Evolutionary conservation across 2,888 invertebrate species (phyloP).

Genomic region (Chrysolina haemoptera): DNA sequence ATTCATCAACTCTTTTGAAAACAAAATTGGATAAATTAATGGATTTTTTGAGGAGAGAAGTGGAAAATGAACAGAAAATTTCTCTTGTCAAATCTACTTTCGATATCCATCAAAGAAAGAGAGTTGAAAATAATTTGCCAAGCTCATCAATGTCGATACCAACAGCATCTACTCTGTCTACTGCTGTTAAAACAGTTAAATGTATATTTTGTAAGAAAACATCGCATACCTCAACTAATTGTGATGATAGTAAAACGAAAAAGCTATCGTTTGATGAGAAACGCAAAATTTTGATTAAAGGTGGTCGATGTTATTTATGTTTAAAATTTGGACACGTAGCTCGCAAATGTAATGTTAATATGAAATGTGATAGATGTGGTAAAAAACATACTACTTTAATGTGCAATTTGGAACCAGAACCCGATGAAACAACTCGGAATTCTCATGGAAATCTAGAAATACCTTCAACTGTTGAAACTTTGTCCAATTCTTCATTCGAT

Average conservation of each 20-base stretch:
- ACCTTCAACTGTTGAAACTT: background rate
- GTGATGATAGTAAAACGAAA: slow-evolving; percentile 14
- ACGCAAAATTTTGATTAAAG: slow-evolving; percentile 6
- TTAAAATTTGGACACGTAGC: slow-evolving; percentile 9
- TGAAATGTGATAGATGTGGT: slow-evolving; percentile 3
- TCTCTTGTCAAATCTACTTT: slow-evolving; percentile 6
- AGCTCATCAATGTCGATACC: slow-evolving; percentile 5
- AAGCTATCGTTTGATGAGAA: slow-evolving; percentile 10
- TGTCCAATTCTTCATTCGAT: slow-evolving; percentile 16
- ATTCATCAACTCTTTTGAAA: slow-evolving; percentile 12
- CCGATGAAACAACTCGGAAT: slow-evolving; percentile 11
- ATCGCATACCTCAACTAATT: background rate
- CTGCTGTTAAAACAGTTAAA: background rate
- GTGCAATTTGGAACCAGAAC: background rate
- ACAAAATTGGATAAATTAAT: slow-evolving; percentile 9
- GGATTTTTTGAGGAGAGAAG: slow-evolving; percentile 5
- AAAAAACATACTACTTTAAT: slow-evolving; percentile 8
- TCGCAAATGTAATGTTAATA: too few relatives aligned
- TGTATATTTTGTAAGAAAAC: slow-evolving; percentile 10
- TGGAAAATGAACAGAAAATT: background rate
- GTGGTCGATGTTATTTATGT: slow-evolving; percentile 18
- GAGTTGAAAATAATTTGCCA: background rate
- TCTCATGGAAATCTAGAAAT: background rate
- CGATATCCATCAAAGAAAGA: slow-evolving; percentile 17
- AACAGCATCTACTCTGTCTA: slow-evolving; percentile 11